Percentiles rank a stretch among this genome's conserved stretches.
Conservation (phyloP, 35 echinoderm and acorn worm genomes). For the Anneissia japonica region DNA sequence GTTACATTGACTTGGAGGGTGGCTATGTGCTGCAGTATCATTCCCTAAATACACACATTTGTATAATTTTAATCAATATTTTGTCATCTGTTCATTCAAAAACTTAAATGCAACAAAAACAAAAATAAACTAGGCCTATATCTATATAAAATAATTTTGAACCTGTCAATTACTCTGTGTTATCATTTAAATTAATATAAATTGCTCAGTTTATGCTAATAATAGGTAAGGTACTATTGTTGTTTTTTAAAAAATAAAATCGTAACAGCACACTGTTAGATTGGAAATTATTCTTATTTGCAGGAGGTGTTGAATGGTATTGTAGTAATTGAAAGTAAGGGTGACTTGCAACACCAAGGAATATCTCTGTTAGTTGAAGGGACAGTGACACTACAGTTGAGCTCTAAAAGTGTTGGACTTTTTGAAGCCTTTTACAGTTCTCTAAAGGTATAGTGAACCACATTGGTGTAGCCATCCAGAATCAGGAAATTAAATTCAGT, state of each 20-base stretch:
- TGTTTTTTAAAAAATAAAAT: neutral
- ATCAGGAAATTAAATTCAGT: too few species aligned
- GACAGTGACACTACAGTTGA: slow-evolving; percentile 86
- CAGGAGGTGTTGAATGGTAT: slow-evolving; percentile 84
- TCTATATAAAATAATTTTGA: neutral
- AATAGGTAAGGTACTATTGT: neutral
- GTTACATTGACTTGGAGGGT: too few species aligned
- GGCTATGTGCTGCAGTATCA: too few species aligned
- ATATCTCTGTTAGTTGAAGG: slow-evolving; percentile 79
- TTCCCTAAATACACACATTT: too few species aligned
- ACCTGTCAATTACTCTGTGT: neutral
- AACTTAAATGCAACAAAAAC: too few species aligned
- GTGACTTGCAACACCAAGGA: slow-evolving; percentile 90
- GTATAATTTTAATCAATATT: too few species aligned
- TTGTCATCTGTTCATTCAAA: too few species aligned
- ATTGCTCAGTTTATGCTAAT: neutral
- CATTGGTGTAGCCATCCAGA: too few species aligned
- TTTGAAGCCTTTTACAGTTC: slow-evolving; percentile 99
- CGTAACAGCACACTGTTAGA: neutral
- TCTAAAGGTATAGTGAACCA: slow-evolving; percentile 87
- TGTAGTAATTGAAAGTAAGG: slow-evolving; percentile 70
- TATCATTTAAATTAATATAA: neutral
- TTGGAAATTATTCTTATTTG: slow-evolving; percentile 13
- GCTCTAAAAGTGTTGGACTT: slow-evolving; percentile 87
- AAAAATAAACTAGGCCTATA: too few species aligned